Conservation (phyloP, 2,797 vertebrate genomes). For the Rhabdophis nuchalis region DNA sequence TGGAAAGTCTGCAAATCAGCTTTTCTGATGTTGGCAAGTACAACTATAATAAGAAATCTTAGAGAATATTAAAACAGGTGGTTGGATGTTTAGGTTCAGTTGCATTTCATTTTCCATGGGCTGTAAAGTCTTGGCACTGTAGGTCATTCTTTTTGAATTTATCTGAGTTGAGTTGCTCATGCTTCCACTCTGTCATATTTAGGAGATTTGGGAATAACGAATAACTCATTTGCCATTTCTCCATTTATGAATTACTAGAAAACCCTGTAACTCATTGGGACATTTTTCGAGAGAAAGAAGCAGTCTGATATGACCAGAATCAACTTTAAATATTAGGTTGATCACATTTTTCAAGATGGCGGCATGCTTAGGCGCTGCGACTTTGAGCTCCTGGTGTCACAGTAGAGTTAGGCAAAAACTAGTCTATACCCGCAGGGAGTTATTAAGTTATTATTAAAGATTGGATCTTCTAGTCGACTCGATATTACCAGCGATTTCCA, state of each 20-base stretch:
- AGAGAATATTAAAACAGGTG: background rate
- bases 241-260: background rate
- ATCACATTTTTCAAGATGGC: background rate
- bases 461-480: too few relatives aligned
- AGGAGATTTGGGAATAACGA: background rate
- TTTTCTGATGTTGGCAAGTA: slow-evolving; percentile 24
- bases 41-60: slow-evolving; percentile 8
- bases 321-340: background rate
- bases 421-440: too few relatives aligned
- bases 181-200: background rate
- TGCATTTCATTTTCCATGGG: background rate
- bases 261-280: background rate
- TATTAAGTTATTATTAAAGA: too few relatives aligned
- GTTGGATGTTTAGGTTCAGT: background rate
- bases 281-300: background rate
- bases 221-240: background rate
- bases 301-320: background rate
- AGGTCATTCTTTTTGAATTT: slow-evolving; percentile 26
- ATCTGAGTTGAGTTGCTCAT: background rate
- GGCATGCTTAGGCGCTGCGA: too few relatives aligned
- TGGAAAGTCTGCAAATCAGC: slow-evolving; percentile 7
- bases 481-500: too few relatives aligned
- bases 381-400: too few relatives aligned
- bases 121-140: slow-evolving; percentile 12
- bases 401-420: too few relatives aligned